Evolutionary conservation across 2,888 invertebrate genomes (phyloP), one percentile per base, ranked within the genome.

Genomic region (Clanis bilineata): DNA sequence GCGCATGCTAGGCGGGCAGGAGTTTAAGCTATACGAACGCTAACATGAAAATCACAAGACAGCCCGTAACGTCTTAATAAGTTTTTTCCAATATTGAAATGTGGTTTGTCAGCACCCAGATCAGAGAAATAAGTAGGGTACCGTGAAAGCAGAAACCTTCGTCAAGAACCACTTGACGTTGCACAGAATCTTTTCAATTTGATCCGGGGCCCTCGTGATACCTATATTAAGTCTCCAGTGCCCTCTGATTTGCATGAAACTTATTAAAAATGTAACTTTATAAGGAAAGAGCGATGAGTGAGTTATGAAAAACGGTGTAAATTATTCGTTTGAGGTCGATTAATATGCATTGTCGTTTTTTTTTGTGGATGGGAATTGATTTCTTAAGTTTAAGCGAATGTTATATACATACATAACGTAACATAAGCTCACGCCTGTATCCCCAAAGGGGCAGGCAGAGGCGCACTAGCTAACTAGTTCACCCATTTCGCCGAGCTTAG

Each of bases 241-340:
- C 73, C 69, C 80, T 74, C 76, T 76, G 80, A 88, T 91, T 91
- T 90, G 85, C 90, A 91, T 91, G 77, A 84, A 86, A 86, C 80
- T 90, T 90, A 90, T 90, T 89, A 88, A 88, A 86, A 88, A 83
- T 80, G 75, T 74, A 75, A 72, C 72, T 71, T 68, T 66, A 66
- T 67, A 76, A 80, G 76, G 73, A 71, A 66, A 61, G 64, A 64
- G 62, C 61, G 66, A 67, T 66, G 71, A 70, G 63, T 68, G 66
- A 71, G 68, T 75, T 80, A 73, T 78, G 69, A 67, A 71, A 56
- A 76, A 76, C 70, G 66, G 74, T 71, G 76, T 80, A 77, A 78
- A 78, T 83, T 83, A 74, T 72, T 65, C 64, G 55, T 57, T n/a
- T 28, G 55, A 60, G 55, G 60, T 60, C 56, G 62, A 65, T 72